Conservation (phyloP, 2,797 vertebrate genomes). For the Rhinophrynus dorsalis region DNA sequence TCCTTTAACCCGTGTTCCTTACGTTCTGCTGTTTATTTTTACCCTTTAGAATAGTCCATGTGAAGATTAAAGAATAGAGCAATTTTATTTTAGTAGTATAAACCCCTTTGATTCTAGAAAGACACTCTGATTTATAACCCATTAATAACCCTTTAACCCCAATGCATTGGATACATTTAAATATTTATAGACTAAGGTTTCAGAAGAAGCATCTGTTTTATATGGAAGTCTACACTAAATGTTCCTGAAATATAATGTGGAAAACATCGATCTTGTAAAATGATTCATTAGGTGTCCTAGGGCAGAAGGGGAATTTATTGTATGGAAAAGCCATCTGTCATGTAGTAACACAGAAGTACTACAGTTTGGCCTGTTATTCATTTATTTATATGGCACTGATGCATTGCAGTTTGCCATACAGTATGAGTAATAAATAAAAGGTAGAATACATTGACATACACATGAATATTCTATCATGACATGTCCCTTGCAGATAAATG, state of each 20-base stretch:
- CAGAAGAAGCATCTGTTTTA: background rate
- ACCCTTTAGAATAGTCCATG: too few species aligned
- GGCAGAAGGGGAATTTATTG: background rate
- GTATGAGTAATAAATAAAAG: background rate
- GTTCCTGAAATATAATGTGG: conserved; percentile 8
- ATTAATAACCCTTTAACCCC: too few species aligned
- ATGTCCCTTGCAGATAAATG: too few species aligned
- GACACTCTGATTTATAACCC: too few species aligned
- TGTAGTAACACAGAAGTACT: background rate
- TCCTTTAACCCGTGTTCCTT: too few species aligned
- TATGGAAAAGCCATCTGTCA: background rate
- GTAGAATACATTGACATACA: conserved; percentile 3
- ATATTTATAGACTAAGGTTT: conserved; percentile 5
- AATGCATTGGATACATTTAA: background rate
- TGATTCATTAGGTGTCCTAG: background rate
- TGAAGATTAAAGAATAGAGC: too few species aligned
- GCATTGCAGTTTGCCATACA: background rate
- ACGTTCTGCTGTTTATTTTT: too few species aligned
- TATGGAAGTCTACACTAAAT: background rate
- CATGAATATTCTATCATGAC: too few species aligned
- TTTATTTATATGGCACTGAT: conserved; percentile 13
- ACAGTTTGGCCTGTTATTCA: background rate
- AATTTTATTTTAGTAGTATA: too few species aligned
- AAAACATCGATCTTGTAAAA: conserved; percentile 22
- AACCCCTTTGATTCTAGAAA: too few species aligned